Percentiles rank a stretch among this genome's conserved stretches.
Conservation (phyloP, 2,888 invertebrate species). For the Brachyptera putata region DNA sequence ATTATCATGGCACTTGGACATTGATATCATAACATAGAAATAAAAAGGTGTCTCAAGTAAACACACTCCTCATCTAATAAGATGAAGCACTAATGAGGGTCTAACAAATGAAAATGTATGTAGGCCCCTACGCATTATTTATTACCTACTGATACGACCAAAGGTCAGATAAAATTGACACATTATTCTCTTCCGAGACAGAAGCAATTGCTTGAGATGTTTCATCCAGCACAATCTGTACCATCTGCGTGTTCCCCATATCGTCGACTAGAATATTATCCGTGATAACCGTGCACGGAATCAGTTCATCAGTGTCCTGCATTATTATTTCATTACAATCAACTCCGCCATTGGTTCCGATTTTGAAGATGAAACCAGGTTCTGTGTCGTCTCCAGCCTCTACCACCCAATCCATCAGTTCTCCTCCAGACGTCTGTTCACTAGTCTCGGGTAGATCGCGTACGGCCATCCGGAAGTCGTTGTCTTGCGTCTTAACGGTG, state of each 20-base stretch:
- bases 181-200: conserved; percentile 7
- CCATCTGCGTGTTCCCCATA: conserved; percentile 21
- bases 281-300: not conserved
- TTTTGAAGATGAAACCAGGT: not conserved
- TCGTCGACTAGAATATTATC: not conserved
- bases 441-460: not conserved
- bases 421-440: not conserved
- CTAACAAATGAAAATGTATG: no score
- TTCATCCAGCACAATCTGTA: conserved; percentile 32
- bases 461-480: conserved; percentile 17
- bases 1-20: no score
- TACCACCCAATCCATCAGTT: not conserved
- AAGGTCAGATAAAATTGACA: not conserved
- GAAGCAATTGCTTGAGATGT: conserved; percentile 27
- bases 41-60: no score
- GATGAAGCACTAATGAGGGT: no score
- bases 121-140: no score
- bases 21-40: no score
- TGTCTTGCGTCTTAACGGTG: conserved; percentile 26
- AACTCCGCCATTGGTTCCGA: not conserved
- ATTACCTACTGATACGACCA: not conserved
- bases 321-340: conserved; percentile 17
- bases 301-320: conserved; percentile 20
- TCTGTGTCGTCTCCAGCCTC: conserved; percentile 1
- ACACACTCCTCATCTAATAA: no score